These are phyloP conservation scores for Rachycentron canadum DNA, from an alignment of 2,797 vertebrate genomes.

Conservation along the genomic window DNA sequence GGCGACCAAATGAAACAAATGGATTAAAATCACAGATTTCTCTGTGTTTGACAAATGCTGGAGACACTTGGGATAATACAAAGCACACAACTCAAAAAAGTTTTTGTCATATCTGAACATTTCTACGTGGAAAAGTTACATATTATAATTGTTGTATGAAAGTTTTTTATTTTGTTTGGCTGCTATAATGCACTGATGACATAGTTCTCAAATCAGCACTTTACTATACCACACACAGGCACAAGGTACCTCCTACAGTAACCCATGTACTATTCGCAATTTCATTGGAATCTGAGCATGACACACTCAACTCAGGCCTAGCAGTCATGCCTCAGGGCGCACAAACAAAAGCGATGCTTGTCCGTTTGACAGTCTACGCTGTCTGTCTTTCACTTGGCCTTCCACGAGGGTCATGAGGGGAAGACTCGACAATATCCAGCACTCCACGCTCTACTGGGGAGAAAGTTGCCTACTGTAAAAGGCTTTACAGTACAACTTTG, in stretches of 20 bases:
- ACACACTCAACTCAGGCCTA: conserved; percentile 36
- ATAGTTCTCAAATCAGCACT: background rate
- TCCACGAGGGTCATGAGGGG: conserved; percentile 33
- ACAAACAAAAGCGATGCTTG: conserved; percentile 33
- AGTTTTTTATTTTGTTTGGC: background rate
- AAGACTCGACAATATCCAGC: conserved; percentile 43
- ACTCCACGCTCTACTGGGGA: conserved; percentile 7
- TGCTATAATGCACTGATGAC: background rate
- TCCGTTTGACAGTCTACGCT: conserved; percentile 44
- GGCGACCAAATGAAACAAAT: too few species aligned
- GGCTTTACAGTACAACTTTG: background rate
- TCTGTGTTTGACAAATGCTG: too few species aligned
- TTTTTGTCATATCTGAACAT: too few species aligned
- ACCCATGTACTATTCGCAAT: conserved; percentile 15
- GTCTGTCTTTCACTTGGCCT: conserved; percentile 36
- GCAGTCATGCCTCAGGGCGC: conserved; percentile 47
- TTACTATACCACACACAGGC: background rate
- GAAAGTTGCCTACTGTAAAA: conserved; percentile 13
- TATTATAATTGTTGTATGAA: too few species aligned
- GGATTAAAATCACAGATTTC: too few species aligned
- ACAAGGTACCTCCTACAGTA: background rate
- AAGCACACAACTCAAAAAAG: too few species aligned
- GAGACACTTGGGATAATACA: too few species aligned
- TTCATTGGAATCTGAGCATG: conserved; percentile 29
- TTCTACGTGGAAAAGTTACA: too few species aligned